phyloP scores from a whole-genome alignment of 2,888 invertebrate species.

The Rotaria macrura region DNA sequence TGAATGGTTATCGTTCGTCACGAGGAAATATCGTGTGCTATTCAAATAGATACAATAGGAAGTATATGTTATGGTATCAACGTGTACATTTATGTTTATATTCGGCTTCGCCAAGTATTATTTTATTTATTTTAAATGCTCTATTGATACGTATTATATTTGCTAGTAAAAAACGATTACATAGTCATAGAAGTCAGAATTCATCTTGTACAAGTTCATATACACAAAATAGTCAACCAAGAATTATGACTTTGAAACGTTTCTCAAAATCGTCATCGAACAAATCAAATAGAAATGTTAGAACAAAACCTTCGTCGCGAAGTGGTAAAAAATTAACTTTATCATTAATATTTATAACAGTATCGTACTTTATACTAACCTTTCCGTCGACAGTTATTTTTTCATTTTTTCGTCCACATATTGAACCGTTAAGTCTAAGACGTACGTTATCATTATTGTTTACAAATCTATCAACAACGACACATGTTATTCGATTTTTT shows the following conservation, averaged over 20 bases:
- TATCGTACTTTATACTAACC: not conserved
- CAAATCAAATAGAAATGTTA: not conserved
- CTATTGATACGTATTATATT: not conserved
- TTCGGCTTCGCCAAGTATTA: not conserved
- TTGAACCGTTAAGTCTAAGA: not conserved
- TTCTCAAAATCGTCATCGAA: not conserved
- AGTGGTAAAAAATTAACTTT: not conserved
- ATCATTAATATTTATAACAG: slow-evolving; percentile 3
- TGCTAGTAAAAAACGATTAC: not conserved
- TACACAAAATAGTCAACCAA: too few species aligned
- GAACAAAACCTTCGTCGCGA: not conserved
- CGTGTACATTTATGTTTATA: not conserved
- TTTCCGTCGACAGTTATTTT: slow-evolving; percentile 8
- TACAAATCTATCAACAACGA: slow-evolving; percentile 16
- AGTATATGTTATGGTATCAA: not conserved
- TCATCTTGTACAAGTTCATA: too few species aligned
- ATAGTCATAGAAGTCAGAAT: not conserved
- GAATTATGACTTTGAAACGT: too few species aligned
- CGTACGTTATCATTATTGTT: not conserved
- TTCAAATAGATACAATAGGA: not conserved
- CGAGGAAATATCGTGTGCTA: not conserved
- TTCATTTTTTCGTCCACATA: not conserved
- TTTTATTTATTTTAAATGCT: not conserved
- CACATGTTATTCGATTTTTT: slow-evolving; percentile 11
- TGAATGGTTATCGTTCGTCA: not conserved